Conservation (phyloP, 2,113 vertebrate species). For the Osmerus eperlanus region DNA sequence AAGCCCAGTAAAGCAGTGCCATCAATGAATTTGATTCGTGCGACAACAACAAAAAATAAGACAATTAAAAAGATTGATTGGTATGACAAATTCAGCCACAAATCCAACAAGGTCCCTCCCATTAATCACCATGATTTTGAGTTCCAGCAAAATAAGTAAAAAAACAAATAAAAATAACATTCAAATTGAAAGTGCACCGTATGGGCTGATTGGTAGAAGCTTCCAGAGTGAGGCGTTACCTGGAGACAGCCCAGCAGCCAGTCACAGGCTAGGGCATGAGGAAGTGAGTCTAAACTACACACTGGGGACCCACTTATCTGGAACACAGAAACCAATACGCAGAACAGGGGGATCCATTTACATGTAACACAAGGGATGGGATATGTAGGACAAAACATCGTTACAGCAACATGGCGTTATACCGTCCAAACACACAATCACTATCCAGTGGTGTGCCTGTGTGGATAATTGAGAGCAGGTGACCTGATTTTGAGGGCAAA, state of each 20-base stretch:
- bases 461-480: too few relatives aligned
- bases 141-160: conserved; percentile 34
- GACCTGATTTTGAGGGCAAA: too few relatives aligned
- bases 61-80: too few relatives aligned
- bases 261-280: conserved; percentile 68
- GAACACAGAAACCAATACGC: conserved; percentile 70
- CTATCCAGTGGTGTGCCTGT: too few relatives aligned
- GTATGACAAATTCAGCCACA: conserved; percentile 9
- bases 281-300: conserved; percentile 72
- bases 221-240: conserved; percentile 62
- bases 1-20: too few relatives aligned
- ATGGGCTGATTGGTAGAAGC: conserved; percentile 55
- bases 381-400: conserved; percentile 32
- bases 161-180: not conserved
- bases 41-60: too few relatives aligned
- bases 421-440: not conserved
- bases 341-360: conserved; percentile 41
- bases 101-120: too few relatives aligned
- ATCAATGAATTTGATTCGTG: too few relatives aligned
- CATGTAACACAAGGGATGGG: conserved; percentile 47
- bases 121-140: conserved; percentile 43
- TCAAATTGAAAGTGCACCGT: too few relatives aligned
- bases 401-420: not conserved
- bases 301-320: conserved; percentile 71
- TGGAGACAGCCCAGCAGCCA: conserved; percentile 79